These are phyloP conservation scores for Oreochromis tanganicae DNA, from an alignment of 2,113 vertebrate genomes.

Conservation along the genomic window DNA sequence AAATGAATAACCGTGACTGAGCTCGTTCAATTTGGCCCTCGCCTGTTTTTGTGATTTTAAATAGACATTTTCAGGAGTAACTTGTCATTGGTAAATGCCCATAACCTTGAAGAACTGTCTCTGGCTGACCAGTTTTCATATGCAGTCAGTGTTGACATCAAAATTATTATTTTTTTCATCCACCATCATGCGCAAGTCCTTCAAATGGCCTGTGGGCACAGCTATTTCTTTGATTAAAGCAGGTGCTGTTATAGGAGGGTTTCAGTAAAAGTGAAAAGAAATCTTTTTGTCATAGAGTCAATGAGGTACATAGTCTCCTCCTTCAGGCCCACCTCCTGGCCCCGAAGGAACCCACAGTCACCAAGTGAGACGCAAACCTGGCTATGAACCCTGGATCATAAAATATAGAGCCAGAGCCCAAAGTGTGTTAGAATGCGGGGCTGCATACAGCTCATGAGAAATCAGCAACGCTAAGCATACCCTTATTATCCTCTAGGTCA, in stretches of 20 bases:
- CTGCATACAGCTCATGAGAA: background rate
- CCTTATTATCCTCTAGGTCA: rapidly evolving
- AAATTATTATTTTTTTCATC: background rate
- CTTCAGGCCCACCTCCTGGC: background rate
- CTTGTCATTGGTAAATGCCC: background rate
- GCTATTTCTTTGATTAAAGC: background rate
- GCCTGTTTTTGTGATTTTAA: background rate
- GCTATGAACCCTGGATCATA: background rate
- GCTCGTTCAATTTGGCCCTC: background rate
- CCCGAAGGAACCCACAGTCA: background rate
- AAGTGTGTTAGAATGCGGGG: background rate
- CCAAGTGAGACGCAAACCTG: background rate
- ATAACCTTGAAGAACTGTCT: background rate
- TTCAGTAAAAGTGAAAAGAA: background rate
- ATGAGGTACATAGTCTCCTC: background rate
- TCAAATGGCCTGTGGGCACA: background rate
- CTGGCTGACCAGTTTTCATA: background rate
- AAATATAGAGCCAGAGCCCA: background rate
- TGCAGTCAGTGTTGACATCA: background rate
- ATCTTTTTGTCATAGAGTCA: background rate
- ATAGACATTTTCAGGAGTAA: background rate
- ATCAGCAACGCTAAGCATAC: background rate
- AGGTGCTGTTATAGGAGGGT: background rate
- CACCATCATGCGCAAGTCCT: background rate
- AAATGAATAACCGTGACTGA: background rate